Base-by-base conservation (phyloP, 2,888 invertebrate genomes). In the Drosophila melanosoma region DNA sequence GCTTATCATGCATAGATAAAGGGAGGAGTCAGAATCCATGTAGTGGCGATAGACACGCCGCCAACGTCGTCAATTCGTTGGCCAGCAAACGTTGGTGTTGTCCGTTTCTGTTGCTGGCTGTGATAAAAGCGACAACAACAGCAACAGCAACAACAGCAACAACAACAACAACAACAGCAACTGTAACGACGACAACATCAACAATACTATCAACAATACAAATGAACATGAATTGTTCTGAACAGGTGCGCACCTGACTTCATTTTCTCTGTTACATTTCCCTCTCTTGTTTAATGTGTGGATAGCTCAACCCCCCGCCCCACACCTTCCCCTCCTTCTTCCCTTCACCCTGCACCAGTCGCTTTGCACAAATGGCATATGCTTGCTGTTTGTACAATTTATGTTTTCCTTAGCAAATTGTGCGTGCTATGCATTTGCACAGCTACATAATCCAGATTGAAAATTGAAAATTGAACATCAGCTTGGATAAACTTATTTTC, bases 151-250 rank as follows among this genome's bases (percentile, higher is more conserved):
- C 60, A 69, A 10, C 49, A 59, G 15, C n/a, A 45, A 32, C 35
- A 72, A 20, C 36, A 69, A 10, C 49, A 59, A n/a, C n/a, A 45
- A 32, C 35, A 72, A 20, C 36, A 61, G 40, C 36, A 59, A 42
- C 42, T 52, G 42, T 38, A 67, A 53, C 63, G 57, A 51, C 56
- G 69, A 32, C 36, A 67, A 45, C 60, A 49, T 8, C 51, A 66
- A 64, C 69, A 76, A 64, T 64, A 66, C 56, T 76, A 79, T 74
- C 87, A 85, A 83, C 85, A 86, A 78, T 84, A 88, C 89, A 87
- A 89, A 86, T 84, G 89, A 86, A 88, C 87, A 88, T 84, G 89
- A 87, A 88, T 84, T 88, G 89, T 82, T 88, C 70, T 79, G 89
- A 81, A 81, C 87, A 89, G 89, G 87, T 86, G 85, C 84, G 85